A percentile compares a stretch with the other conserved stretches of the same genome.
phyloP scores from a whole-genome alignment of 2,888 invertebrate genomes.

The Plemyria rubiginata region DNA sequence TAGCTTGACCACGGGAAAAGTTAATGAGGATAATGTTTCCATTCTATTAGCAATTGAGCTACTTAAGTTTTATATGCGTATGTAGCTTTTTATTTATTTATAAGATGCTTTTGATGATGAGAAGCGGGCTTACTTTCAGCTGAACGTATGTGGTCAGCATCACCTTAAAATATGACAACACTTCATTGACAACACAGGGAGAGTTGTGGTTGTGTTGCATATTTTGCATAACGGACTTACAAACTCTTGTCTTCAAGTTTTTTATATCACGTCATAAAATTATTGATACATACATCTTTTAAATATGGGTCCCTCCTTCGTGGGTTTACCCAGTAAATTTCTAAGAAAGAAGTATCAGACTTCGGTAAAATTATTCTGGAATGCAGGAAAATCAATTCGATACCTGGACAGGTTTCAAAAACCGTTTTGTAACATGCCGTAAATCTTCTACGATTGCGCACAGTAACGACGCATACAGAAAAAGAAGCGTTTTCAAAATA shows the following conservation, averaged over 20 bases:
- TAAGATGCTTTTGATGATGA: too few relatives aligned
- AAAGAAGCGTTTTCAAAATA: slow-evolving; percentile 62
- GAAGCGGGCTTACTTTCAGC: too few relatives aligned
- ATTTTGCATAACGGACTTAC: too few relatives aligned
- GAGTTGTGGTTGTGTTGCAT: too few relatives aligned
- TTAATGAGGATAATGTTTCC: slow-evolving; percentile 24
- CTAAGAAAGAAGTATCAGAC: not conserved
- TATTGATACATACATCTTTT: too few relatives aligned
- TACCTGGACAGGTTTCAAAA: slow-evolving; percentile 47
- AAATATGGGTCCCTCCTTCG: not conserved
- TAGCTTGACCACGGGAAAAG: slow-evolving; percentile 30
- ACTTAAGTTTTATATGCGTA: slow-evolving; percentile 4
- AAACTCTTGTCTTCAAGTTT: too few relatives aligned
- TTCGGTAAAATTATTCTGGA: slow-evolving; percentile 27
- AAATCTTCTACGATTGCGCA: slow-evolving; percentile 54
- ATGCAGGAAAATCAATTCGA: slow-evolving; percentile 40
- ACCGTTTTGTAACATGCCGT: slow-evolving; percentile 60
- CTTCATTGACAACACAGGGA: too few relatives aligned
- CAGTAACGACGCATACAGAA: slow-evolving; percentile 55
- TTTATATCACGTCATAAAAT: too few relatives aligned
- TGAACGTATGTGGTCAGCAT: too few relatives aligned
- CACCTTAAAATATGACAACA: too few relatives aligned
- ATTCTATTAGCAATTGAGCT: slow-evolving; percentile 15
- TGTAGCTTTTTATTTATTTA: not conserved
- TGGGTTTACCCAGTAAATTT: not conserved